Base-by-base conservation (phyloP, 2,797 vertebrate genomes). In the Sparus aurata region DNA sequence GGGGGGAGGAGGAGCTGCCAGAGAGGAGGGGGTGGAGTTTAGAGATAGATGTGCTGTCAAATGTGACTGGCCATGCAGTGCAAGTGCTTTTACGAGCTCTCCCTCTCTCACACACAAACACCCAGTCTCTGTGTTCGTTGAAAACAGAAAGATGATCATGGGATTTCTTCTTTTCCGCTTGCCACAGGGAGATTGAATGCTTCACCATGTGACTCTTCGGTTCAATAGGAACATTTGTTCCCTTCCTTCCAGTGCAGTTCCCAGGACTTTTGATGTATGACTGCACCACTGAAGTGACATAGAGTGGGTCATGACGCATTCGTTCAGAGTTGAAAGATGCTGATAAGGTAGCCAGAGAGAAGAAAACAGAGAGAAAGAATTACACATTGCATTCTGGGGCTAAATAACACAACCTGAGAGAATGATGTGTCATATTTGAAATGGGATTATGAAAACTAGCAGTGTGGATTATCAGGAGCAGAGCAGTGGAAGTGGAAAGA, bases 151-250 rank as follows among this genome's bases (percentile, higher is more conserved):
- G 66, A 89, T 73, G 84, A 91, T 92, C 92, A 93, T 89, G 91
- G 86, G 90, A 90, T 85, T 89, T 89, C 62, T 84, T 85, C 34
- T 7, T 84, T 85, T 84, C 67, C 57, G 45, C 46, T 83, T 46
- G 59, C 89, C 88, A 82, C 84, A 77, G 65, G 87, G 82, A 79
- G 47, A 79, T 62, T 85, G 79, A 87, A 72, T 43, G 76, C 57
- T 50, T 57, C 65, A 54, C 46, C 92, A 91, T 93, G 92, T 93
- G 94, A 93, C 80, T 87, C 58, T 30, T 25, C 54, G 74, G 80
- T 80, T 94, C 87, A 92, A 90, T 69, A 55, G 85, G 58, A 86
- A 58, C 90, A 73, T 87, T 90, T 92, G 83, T 91, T 87, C 77
- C 25, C 63, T 45, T 69, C 34, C 45, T 75, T 69, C 15, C 22